Conservation (phyloP, 2,113 vertebrate genomes). For the Dermatemys mawii region DNA sequence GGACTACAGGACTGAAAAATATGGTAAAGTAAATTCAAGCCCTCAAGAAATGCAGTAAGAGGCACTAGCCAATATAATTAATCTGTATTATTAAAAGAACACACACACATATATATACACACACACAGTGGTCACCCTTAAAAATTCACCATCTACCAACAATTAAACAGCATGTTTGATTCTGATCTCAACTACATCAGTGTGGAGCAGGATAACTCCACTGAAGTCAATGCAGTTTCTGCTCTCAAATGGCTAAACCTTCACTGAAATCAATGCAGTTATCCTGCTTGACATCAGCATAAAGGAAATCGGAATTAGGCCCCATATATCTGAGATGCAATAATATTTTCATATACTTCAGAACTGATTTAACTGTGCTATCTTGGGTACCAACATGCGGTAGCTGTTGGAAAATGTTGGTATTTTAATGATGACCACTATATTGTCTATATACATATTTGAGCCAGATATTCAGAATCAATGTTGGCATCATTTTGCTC, state of each 20-base stretch:
- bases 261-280: accelerated
- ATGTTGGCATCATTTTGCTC: not conserved
- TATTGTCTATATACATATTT: too few species aligned
- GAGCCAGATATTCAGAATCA: accelerated
- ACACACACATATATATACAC: not conserved
- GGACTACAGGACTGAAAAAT: not conserved
- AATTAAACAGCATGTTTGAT: not conserved
- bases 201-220: not conserved
- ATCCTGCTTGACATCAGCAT: accelerated
- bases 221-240: not conserved
- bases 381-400: accelerated
- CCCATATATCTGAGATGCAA: not conserved
- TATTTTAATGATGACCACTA: accelerated
- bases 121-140: not conserved
- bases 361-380: not conserved
- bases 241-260: not conserved
- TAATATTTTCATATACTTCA: not conserved
- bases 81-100: not conserved
- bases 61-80: not conserved
- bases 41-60: not conserved
- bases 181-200: not conserved
- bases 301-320: accelerated
- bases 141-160: not conserved
- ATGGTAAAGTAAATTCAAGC: not conserved
- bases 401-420: not conserved